phyloP scores from a whole-genome alignment of 2,888 invertebrate species.

The Mechanitis messenoides region DNA sequence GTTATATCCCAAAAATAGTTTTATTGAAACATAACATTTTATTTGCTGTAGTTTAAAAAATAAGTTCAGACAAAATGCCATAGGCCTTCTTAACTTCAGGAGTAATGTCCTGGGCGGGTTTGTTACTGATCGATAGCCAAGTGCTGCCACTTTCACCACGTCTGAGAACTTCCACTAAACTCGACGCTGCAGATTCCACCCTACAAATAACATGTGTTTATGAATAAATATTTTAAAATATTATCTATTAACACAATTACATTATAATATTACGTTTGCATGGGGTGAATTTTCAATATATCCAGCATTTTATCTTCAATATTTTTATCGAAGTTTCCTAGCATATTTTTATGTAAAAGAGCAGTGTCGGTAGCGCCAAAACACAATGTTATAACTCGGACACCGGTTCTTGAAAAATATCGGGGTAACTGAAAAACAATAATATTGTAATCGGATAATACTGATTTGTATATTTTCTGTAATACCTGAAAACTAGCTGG shows the following conservation, averaged over 20 bases:
- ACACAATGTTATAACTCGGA: slow-evolving; percentile 42
- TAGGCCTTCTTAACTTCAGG: slow-evolving; percentile 9
- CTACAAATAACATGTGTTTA: neutral
- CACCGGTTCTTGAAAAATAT: slow-evolving; percentile 39
- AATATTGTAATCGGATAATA: too few relatives aligned
- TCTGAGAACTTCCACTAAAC: slow-evolving; percentile 4
- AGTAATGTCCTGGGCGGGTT: slow-evolving; percentile 9
- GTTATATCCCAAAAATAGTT: too few relatives aligned
- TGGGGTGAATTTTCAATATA: slow-evolving; percentile 15
- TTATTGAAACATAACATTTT: neutral
- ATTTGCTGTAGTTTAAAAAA: slow-evolving; percentile 1
- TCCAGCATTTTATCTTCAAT: slow-evolving; percentile 20
- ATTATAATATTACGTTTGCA: slow-evolving; percentile 32
- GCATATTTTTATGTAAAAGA: slow-evolving; percentile 31
- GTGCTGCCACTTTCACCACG: slow-evolving; percentile 13
- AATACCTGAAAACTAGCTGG: too few relatives aligned
- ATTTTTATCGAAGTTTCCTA: slow-evolving; percentile 33
- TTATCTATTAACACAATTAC: neutral
- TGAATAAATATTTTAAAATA: neutral
- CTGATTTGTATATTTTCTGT: too few relatives aligned
- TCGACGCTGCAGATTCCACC: slow-evolving; percentile 11
- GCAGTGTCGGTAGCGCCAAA: slow-evolving; percentile 42
- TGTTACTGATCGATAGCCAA: slow-evolving; percentile 7
- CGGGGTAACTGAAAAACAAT: slow-evolving; percentile 33
- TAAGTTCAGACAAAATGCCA: slow-evolving; percentile 8